Percentiles rank a stretch among this genome's conserved stretches.
These are phyloP conservation scores for Drosophila paulistorum DNA, from an alignment of 1,140 invertebrate species.

Conservation along the genomic window DNA sequence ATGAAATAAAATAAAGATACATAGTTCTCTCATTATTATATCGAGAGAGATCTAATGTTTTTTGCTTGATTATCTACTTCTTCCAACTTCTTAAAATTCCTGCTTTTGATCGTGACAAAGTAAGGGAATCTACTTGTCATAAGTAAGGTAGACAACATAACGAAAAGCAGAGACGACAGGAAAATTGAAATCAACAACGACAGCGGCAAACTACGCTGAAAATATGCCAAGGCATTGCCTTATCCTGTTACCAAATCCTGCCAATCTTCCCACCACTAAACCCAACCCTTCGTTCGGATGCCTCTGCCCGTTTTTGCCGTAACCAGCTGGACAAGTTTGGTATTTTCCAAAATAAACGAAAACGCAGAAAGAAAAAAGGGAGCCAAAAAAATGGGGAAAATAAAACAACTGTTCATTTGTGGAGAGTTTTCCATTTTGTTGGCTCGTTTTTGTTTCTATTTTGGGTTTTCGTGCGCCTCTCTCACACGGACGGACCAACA, in stretches of 20 bases:
- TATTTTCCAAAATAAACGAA: not conserved
- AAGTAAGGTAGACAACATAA: slow-evolving; percentile 7
- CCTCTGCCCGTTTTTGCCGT: not conserved
- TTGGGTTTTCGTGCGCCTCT: too few species aligned
- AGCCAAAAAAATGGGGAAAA: too few species aligned
- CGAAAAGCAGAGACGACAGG: slow-evolving; percentile 9
- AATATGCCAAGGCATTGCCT: slow-evolving; percentile 37
- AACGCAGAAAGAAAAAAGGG: not conserved
- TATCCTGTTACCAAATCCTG: not conserved
- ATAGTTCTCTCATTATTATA: too few species aligned
- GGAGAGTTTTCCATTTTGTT: slow-evolving; percentile 9
- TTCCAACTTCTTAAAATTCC: too few species aligned
- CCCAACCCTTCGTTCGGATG: not conserved
- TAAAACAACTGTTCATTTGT: slow-evolving; percentile 9
- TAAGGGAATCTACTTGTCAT: not conserved
- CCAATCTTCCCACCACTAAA: not conserved
- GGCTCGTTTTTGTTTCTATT: not conserved
- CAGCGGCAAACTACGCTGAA: slow-evolving; percentile 3
- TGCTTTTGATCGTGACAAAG: not conserved
- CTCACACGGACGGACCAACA: slow-evolving; percentile 18
- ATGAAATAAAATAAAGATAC: too few species aligned
- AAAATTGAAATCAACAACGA: slow-evolving; percentile 52
- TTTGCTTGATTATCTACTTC: too few species aligned
- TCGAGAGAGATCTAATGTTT: too few species aligned
- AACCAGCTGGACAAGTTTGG: not conserved